Conservation (phyloP, 2,797 vertebrate species). For the Malurus splendens region DNA sequence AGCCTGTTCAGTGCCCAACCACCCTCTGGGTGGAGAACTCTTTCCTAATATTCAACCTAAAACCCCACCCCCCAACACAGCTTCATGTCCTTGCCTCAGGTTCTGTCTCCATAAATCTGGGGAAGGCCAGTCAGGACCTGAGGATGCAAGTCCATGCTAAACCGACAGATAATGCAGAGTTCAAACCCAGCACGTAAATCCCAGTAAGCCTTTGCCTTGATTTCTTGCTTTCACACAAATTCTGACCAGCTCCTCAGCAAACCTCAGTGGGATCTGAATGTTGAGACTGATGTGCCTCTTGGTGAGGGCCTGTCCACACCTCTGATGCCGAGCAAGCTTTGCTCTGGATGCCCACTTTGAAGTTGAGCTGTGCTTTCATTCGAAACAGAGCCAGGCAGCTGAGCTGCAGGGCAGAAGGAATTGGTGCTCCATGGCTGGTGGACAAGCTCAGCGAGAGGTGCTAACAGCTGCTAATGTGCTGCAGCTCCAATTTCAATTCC, state of each 20-base stretch:
- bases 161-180: fast-evolving
- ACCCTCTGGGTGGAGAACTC: not conserved
- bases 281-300: not conserved
- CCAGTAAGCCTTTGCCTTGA: not conserved
- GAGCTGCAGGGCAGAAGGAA: not conserved
- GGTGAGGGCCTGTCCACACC: conserved; percentile 29
- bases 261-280: not conserved
- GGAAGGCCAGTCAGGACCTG: not conserved
- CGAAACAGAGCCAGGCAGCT: not conserved
- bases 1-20: not conserved
- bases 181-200: not conserved
- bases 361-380: conserved; percentile 28
- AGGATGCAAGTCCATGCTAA: not conserved
- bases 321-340: not conserved
- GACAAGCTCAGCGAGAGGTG: conserved; percentile 32
- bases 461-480: conserved; percentile 51
- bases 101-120: not conserved
- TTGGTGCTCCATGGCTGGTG: not conserved
- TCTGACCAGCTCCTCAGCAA: not conserved
- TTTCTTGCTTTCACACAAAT: conserved; percentile 13
- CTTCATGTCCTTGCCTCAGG: not conserved
- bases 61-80: not conserved
- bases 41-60: not conserved
- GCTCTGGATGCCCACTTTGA: conserved; percentile 15
- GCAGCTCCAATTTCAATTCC: not conserved